Conservation (phyloP, 2,113 vertebrate genomes). For the Syngnathus scovelli region DNA sequence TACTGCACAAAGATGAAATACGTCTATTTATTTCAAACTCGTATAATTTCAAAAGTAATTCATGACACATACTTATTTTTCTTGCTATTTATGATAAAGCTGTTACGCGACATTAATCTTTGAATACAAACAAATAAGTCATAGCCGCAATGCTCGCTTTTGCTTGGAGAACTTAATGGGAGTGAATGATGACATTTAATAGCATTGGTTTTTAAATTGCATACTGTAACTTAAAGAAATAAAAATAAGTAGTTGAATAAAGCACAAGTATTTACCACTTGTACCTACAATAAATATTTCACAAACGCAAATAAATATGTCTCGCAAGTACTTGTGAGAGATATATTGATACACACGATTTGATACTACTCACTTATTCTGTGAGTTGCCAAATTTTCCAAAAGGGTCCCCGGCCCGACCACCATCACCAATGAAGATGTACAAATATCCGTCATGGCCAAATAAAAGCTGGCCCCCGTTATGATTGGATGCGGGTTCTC, state of each 20-base stretch:
- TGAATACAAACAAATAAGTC: background rate
- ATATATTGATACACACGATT: background rate
- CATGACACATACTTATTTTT: background rate
- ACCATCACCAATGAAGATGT: conserved; percentile 79
- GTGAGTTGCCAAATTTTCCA: conserved; percentile 78
- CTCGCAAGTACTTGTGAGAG: background rate
- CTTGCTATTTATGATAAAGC: background rate
- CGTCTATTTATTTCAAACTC: background rate
- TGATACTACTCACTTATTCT: conserved; percentile 72
- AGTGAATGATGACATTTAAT: background rate
- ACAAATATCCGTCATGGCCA: conserved; percentile 74
- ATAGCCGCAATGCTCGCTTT: background rate
- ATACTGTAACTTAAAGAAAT: background rate
- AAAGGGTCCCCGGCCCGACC: conserved; percentile 77
- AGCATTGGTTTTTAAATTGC: background rate
- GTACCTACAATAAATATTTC: too few species aligned
- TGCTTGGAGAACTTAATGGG: background rate
- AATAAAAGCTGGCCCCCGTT: conserved; percentile 80
- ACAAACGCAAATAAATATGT: background rate
- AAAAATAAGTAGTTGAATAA: background rate
- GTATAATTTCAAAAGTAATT: background rate
- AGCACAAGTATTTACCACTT: too few species aligned
- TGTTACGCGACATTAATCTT: background rate
- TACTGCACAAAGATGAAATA: background rate
- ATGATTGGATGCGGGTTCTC: conserved; percentile 78